Conservation (phyloP, 2,113 vertebrate species). For the Amblyopsis rosae region DNA sequence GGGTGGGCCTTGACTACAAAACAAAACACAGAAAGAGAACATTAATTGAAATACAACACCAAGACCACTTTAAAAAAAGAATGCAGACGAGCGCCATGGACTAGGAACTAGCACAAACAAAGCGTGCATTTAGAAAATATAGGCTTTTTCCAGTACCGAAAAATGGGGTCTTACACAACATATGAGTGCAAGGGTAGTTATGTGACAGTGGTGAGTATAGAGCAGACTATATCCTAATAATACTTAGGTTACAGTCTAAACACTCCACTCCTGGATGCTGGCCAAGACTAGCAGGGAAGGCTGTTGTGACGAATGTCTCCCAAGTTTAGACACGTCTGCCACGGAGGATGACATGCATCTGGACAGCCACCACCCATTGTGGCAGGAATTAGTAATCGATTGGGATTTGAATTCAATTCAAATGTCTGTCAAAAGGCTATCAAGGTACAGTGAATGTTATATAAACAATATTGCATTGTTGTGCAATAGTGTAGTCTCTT, state of each 20-base stretch:
- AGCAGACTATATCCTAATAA: slow-evolving; percentile 3
- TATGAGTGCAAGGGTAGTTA: background rate
- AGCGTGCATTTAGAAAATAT: background rate
- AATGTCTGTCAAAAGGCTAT: background rate
- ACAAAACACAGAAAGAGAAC: slow-evolving; percentile 14
- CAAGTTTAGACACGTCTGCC: too few species aligned
- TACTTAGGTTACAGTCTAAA: slow-evolving; percentile 32
- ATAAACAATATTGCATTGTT: background rate
- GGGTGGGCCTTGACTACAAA: slow-evolving; percentile 74
- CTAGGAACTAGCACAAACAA: too few species aligned
- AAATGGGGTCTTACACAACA: slow-evolving; percentile 8
- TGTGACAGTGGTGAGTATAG: background rate
- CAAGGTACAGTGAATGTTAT: background rate
- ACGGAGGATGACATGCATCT: background rate
- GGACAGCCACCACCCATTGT: background rate
- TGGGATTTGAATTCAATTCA: background rate
- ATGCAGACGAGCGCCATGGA: background rate
- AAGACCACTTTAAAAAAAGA: background rate
- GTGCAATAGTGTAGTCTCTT: background rate
- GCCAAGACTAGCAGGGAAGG: background rate
- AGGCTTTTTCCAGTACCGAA: background rate
- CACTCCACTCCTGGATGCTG: background rate
- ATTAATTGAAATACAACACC: slow-evolving; percentile 7
- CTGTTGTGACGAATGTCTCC: too few species aligned
- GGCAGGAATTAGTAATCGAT: background rate